Base-by-base conservation (phyloP, 2,113 vertebrate genomes). In the Ctenomys sociabilis region DNA sequence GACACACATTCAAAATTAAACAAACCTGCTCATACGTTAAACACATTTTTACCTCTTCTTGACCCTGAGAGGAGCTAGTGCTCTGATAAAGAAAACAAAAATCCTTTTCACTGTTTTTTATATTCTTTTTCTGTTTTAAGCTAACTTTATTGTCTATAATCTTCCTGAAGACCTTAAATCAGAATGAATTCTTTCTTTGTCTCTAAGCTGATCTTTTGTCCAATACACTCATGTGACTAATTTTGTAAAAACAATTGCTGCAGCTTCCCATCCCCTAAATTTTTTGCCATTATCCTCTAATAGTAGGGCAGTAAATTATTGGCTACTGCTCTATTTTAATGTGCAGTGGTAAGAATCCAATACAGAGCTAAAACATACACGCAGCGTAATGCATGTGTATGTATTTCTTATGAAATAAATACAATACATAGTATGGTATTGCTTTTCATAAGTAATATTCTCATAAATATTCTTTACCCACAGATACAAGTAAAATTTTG, bases 111-210 rank as follows among this genome's bases (percentile, higher is more conserved):
- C 49, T 10, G 10, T 49, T 49, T 92, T 61, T 30, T 21, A 30
- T 59, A 43, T 3, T 63, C 75, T 80, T 40, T 28, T 64, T 89
- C 70, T 96, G 1, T 30, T 64, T 52, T 78, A 93, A 87, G 61
- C 13, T 78, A 93, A 57, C 78, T n/a, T 40, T 90, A n/a, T 73
- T 75, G 54, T 89, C 57, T 52, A n/a, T 73, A 81, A 64, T 26
- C 37, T 93, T 95, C 28, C 22, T 77, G 3, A 92, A 86, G 35
- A 30, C 52, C 93, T 45, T 72, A 85, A 91, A 21, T 57, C 43
- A 87, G 40, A 85, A 73, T 24, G 26, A 80, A 75, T 43, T 16
- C 63, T 83, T 83, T 77, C 52, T 95, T 92, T 70, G 37, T 17
- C 37, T 93, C 8, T 43, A 87, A 85, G 87, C 19, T 59, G 37